These are phyloP conservation scores for Calycopis cecrops DNA, from an alignment of 1,140 invertebrate genomes.

Conservation along the genomic window DNA sequence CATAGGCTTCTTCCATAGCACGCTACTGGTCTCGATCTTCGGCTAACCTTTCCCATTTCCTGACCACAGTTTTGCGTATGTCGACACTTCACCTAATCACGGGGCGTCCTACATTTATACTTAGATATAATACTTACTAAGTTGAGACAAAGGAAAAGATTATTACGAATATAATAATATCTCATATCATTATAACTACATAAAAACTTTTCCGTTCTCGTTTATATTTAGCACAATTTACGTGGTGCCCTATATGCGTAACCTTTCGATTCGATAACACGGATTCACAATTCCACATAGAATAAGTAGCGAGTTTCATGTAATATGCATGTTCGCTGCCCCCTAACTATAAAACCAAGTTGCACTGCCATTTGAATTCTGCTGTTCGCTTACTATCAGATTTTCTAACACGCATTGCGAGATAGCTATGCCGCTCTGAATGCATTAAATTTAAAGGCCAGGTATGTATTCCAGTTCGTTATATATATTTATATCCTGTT, in stretches of 20 bases:
- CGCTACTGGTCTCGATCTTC: no score
- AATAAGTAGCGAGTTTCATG: constrained; percentile 27
- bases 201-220: no score
- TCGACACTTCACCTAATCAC: no score
- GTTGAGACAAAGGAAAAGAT: no score
- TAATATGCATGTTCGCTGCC: constrained; percentile 28
- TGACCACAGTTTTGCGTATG: no score
- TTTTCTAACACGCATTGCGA: constrained; percentile 21
- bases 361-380: constrained; percentile 24
- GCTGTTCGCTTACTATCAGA: constrained; percentile 25
- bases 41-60: no score
- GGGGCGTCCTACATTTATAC: no score
- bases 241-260: background rate
- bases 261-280: constrained; percentile 21
- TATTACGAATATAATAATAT: no score
- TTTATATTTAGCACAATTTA: no score
- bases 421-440: constrained; percentile 18
- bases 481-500: background rate
- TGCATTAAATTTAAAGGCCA: constrained; percentile 19
- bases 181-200: no score
- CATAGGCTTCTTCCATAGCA: no score
- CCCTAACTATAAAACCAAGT: constrained; percentile 22
- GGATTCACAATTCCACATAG: constrained; percentile 24
- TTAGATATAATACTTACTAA: no score
- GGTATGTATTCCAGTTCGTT: background rate